Evolutionary conservation across 2,113 vertebrate genomes (phyloP).

Genomic region (Natator depressus): DNA sequence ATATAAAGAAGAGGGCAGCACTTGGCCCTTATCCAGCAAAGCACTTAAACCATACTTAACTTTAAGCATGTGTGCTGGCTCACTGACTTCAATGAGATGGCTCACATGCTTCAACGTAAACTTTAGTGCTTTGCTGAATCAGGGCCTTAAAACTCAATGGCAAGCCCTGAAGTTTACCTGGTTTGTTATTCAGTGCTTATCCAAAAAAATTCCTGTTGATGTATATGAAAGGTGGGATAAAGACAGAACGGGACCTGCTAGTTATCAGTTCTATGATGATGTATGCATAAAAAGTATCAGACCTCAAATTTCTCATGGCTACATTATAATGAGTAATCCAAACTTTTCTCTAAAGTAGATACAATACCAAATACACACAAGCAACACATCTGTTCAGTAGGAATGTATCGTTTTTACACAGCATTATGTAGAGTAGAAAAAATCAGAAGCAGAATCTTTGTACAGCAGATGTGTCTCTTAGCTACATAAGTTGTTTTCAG

Average conservation of each 20-base stretch:
- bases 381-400: constrained; percentile 68
- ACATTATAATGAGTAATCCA: constrained; percentile 54
- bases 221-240: background rate
- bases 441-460: background rate
- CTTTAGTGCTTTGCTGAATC: no score
- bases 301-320: constrained; percentile 9
- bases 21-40: no score
- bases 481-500: constrained; percentile 30
- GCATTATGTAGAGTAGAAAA: constrained; percentile 44
- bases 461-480: constrained; percentile 59
- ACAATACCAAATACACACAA: constrained; percentile 18
- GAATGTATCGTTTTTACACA: constrained; percentile 46
- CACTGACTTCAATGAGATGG: no score
- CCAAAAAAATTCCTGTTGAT: background rate
- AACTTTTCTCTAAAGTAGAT: constrained; percentile 42
- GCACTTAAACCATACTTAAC: no score
- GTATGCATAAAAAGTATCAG: background rate
- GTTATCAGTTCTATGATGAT: background rate
- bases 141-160: no score
- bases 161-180: no score
- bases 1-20: no score
- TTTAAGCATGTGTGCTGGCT: no score
- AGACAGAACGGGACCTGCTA: background rate
- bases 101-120: no score
- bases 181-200: background rate